Percentiles rank a stretch among this genome's conserved stretches.
These are phyloP conservation scores for Glandiceps talaboti DNA, from an alignment of 53 echinoderm and acorn worm genomes.

Conservation along the genomic window DNA sequence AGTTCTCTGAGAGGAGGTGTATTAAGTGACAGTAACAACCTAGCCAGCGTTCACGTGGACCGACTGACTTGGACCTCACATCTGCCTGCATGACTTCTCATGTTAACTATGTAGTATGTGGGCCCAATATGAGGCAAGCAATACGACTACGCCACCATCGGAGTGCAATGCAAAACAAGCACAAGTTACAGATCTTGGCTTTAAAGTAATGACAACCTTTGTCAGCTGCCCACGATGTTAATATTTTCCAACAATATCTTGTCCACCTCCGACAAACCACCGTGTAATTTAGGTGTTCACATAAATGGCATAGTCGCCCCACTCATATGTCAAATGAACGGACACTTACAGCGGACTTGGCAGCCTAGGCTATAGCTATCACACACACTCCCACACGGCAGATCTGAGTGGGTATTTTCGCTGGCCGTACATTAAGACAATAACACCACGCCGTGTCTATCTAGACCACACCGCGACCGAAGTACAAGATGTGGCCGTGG, in stretches of 20 bases:
- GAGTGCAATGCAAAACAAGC: not conserved
- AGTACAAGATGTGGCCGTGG: no score
- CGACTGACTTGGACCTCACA: not conserved
- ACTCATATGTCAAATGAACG: no score
- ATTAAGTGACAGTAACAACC: no score
- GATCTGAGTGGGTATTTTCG: no score
- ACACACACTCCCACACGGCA: no score
- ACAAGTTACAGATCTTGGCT: not conserved
- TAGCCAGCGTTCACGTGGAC: not conserved
- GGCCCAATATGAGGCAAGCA: not conserved
- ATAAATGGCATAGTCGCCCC: no score
- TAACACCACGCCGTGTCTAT: no score
- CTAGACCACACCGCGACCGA: no score
- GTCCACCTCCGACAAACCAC: not conserved
- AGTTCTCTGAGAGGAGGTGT: no score
- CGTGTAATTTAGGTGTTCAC: not conserved
- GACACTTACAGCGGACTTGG: no score
- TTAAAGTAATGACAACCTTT: not conserved
- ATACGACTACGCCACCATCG: not conserved
- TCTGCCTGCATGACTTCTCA: not conserved
- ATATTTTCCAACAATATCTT: not conserved
- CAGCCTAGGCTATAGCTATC: no score
- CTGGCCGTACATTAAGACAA: no score
- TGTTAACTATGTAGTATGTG: not conserved
- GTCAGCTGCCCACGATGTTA: not conserved